Percentiles rank a stretch among this genome's conserved stretches.
These are phyloP conservation scores for Catocala sponsa DNA, from an alignment of 2,888 invertebrate species.

Conservation along the genomic window DNA sequence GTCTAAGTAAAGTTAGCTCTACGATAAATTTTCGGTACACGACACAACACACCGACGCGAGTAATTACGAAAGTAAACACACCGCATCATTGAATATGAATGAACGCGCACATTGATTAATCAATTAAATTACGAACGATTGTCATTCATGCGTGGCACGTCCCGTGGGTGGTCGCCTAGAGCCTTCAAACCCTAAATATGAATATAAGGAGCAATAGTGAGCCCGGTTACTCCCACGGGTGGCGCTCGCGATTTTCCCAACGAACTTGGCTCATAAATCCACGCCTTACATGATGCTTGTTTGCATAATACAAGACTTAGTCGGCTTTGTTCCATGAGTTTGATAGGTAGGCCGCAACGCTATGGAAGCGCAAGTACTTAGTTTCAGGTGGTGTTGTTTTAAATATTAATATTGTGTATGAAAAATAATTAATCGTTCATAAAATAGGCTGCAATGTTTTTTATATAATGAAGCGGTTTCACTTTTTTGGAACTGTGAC, in stretches of 20 bases:
- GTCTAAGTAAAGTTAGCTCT: too few species aligned
- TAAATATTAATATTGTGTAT: slow-evolving; percentile 24
- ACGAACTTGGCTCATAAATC: slow-evolving; percentile 86
- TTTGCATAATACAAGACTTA: slow-evolving; percentile 88
- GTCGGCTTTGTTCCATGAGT: slow-evolving; percentile 80
- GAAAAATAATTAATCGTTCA: slow-evolving; percentile 11
- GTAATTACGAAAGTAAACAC: slow-evolving; percentile 4
- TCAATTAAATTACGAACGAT: slow-evolving; percentile 59
- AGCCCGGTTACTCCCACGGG: slow-evolving; percentile 70
- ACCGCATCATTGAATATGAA: slow-evolving; percentile 29
- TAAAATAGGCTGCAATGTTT: too few species aligned
- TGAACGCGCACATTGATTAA: slow-evolving; percentile 42
- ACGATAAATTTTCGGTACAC: too few species aligned
- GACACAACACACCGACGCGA: neutral
- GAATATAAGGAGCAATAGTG: slow-evolving; percentile 80
- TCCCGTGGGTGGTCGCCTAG: slow-evolving; percentile 47
- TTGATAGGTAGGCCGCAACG: slow-evolving; percentile 76
- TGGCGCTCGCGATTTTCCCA: slow-evolving; percentile 75
- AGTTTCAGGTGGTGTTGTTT: slow-evolving; percentile 41
- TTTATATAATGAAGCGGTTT: too few species aligned
- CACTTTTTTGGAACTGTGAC: too few species aligned
- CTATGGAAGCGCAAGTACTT: slow-evolving; percentile 54
- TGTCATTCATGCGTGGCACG: slow-evolving; percentile 59
- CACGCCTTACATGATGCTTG: slow-evolving; percentile 86
- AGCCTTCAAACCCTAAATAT: slow-evolving; percentile 74